Percentiles rank a stretch among this genome's conserved stretches.
Conservation (phyloP, 2,888 invertebrate species). For the Agriopis marginaria region DNA sequence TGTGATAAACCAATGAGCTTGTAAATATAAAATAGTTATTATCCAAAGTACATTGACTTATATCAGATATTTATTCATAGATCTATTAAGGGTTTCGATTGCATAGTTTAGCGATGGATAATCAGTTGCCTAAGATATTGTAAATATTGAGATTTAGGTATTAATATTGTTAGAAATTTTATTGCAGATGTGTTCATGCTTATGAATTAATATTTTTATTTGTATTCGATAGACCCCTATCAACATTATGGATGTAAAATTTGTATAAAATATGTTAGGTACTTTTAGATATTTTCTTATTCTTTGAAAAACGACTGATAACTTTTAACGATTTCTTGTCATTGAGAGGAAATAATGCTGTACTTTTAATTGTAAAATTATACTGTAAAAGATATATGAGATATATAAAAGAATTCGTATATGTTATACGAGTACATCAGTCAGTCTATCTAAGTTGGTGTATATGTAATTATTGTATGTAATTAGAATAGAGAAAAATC, state of each 20-base stretch:
- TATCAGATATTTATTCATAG: conserved; percentile 76
- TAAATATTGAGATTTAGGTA: conserved; percentile 62
- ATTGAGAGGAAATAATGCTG: conserved; percentile 50
- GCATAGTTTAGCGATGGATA: conserved; percentile 54
- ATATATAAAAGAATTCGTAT: conserved; percentile 59
- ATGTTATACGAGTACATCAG: conserved; percentile 17
- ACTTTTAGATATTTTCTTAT: conserved; percentile 39
- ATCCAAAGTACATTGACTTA: conserved; percentile 67
- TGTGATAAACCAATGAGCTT: conserved; percentile 85
- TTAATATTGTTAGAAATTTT: conserved; percentile 63
- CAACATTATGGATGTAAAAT: conserved; percentile 37
- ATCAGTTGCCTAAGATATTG: conserved; percentile 43
- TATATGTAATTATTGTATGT: conserved; percentile 63
- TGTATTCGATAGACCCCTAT: conserved; percentile 47
- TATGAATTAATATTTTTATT: conserved; percentile 57
- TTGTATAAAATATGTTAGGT: conserved; percentile 46
- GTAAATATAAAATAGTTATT: conserved; percentile 80
- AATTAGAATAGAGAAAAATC: conserved; percentile 60
- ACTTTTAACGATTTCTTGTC: conserved; percentile 60
- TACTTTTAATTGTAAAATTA: conserved; percentile 59
- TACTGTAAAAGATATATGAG: conserved; percentile 67
- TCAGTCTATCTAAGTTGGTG: conserved; percentile 50
- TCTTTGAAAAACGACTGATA: conserved; percentile 74
- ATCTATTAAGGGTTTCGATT: conserved; percentile 61
- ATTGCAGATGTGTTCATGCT: conserved; percentile 80